Percentiles rank a stretch among this genome's conserved stretches.
Conservation (phyloP, 2,113 vertebrate species). For the Agelaius phoeniceus region DNA sequence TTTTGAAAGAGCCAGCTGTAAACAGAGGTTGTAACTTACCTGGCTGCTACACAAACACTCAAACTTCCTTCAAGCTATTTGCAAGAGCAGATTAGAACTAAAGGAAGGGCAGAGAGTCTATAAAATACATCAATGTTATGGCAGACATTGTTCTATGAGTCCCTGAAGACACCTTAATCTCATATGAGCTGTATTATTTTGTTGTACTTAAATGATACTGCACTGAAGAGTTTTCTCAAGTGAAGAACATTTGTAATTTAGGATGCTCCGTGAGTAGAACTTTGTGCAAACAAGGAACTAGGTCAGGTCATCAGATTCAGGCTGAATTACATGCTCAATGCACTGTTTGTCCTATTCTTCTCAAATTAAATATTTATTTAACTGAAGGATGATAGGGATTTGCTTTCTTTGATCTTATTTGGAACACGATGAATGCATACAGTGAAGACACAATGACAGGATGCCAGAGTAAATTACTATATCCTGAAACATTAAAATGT, state of each 20-base stretch:
- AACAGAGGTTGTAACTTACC: neutral
- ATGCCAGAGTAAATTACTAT: neutral
- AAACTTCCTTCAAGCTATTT: neutral
- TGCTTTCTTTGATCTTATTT: slow-evolving; percentile 37
- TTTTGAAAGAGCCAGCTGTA: neutral
- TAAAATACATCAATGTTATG: neutral
- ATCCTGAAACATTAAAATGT: neutral
- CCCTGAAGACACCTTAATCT: neutral
- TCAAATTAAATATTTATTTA: slow-evolving; percentile 42
- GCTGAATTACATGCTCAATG: neutral
- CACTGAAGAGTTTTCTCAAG: neutral
- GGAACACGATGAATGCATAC: neutral
- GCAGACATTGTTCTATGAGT: neutral
- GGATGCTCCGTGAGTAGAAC: neutral
- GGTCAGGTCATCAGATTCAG: slow-evolving; percentile 20
- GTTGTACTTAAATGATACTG: neutral
- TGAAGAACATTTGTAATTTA: neutral
- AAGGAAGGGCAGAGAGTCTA: neutral
- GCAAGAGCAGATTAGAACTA: neutral
- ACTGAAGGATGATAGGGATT: neutral
- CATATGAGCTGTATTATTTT: neutral
- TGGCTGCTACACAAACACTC: neutral
- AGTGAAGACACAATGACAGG: neutral
- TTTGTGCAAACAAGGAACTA: slow-evolving; percentile 3
- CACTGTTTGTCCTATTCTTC: neutral